Evolutionary conservation across 1,140 invertebrate genomes (phyloP), one percentile per base, ranked within the genome.

Genomic region (Schlechtendalia chinensis): DNA sequence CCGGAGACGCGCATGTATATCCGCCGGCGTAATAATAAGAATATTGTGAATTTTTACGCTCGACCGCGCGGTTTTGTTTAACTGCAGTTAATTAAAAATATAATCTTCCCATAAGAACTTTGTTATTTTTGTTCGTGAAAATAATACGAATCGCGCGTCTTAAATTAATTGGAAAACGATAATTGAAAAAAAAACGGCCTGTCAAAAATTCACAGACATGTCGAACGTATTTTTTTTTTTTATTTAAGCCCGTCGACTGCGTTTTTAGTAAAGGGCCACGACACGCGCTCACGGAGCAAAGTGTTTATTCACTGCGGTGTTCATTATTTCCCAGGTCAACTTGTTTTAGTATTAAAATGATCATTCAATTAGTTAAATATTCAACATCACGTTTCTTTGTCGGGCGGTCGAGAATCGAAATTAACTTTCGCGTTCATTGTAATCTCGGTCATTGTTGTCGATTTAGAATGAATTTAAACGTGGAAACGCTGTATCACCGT

Each of bases 301-400:
- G 22, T 47, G 39, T 39, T 69, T 69, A 69, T 47, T 69, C 45
- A 69, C 17, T 50, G 11, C 50, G 14, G 45, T 45, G 39, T 22
- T 69, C 65, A 69, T 69, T 69, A 69, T 69, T 69, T 69, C 47
- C 17, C 39, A 16, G n/a, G 65, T 69, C 39, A 47, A 47, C 65
- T 47, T 24, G 39, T 67, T 67, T 2, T 16, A 47, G 12, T 47
- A 10, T 12, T 53, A 69, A 22, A 69, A 22, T 47, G 10, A 69
- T 69, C 39, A 47, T 24, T 24, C 32, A 24, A 65, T 65, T 45
- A 10, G n/a, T 1, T 1, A 47, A 47, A 69, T 69, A 22, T 69
- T 47, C 39, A 24, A 24, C 32, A 45, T 45, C n/a, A 14, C 10
- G 10, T 45, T 45, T n/a, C n/a, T n/a, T n/a, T n/a, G n/a, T n/a